Evolutionary conservation across 2,797 vertebrate genomes (phyloP).

Genomic region (Mallotus villosus): DNA sequence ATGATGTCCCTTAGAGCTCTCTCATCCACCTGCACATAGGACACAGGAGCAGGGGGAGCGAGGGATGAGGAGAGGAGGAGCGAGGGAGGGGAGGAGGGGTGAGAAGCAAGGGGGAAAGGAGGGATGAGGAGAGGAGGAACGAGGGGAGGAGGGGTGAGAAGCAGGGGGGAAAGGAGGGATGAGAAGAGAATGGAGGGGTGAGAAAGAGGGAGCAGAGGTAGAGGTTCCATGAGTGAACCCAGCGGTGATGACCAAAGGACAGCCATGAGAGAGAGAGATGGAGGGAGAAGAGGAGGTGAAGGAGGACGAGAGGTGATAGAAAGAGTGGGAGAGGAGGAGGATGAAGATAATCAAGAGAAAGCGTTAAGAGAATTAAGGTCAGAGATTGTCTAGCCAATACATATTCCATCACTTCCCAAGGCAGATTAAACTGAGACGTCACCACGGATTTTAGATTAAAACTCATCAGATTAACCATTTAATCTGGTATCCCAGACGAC

Average conservation of each 20-base stretch:
- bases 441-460: background rate
- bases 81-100: too few species aligned
- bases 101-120: background rate
- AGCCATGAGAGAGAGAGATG: background rate
- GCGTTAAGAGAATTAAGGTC: background rate
- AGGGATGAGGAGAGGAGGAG: too few species aligned
- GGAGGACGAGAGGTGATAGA: background rate
- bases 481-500: background rate
- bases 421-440: background rate
- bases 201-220: too few species aligned
- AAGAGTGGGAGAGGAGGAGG: background rate
- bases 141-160: background rate
- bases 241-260: background rate
- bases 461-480: background rate
- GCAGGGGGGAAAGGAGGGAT: background rate
- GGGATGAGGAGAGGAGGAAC: background rate
- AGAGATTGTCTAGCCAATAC: slow-evolving; percentile 4
- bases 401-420: background rate
- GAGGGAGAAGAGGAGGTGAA: background rate
- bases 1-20: slow-evolving; percentile 93
- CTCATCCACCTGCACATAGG: slow-evolving; percentile 87
- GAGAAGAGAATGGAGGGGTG: background rate
- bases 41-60: background rate
- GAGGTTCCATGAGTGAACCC: too few species aligned
- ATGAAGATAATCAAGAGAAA: background rate